Percentiles rank a stretch among this genome's conserved stretches.
Conservation (phyloP, 2,113 vertebrate genomes). For the Melanerpes formicivorus region DNA sequence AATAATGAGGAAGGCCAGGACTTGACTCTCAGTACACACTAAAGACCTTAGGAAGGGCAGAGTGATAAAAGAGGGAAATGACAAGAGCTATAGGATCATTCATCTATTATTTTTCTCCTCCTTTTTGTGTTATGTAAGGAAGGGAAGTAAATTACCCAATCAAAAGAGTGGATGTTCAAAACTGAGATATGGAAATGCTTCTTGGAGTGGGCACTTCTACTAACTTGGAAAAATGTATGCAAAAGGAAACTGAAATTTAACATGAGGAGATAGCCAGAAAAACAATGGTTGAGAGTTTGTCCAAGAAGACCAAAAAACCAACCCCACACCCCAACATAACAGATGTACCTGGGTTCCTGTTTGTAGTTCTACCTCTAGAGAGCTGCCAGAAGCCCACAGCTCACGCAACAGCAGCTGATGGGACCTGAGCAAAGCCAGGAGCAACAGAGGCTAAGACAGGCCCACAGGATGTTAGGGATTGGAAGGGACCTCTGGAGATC, state of each 20-base stretch:
- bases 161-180: background rate
- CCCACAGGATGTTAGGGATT: too few species aligned
- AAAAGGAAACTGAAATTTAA: background rate
- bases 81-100: background rate
- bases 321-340: background rate
- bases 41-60: background rate
- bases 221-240: background rate
- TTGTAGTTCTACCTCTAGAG: background rate
- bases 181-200: background rate
- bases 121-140: background rate
- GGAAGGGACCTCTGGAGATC: too few species aligned
- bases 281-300: background rate
- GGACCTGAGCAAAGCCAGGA: background rate
- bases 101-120: background rate
- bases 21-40: background rate
- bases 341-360: background rate
- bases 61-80: background rate
- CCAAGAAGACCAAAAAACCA: background rate
- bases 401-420: background rate
- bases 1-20: background rate
- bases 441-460: background rate
- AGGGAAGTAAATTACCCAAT: background rate
- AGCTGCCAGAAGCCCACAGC: background rate
- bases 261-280: background rate
- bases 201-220: background rate